phyloP scores from a whole-genome alignment of 2,113 vertebrate species.

The Hystrix cristata region DNA sequence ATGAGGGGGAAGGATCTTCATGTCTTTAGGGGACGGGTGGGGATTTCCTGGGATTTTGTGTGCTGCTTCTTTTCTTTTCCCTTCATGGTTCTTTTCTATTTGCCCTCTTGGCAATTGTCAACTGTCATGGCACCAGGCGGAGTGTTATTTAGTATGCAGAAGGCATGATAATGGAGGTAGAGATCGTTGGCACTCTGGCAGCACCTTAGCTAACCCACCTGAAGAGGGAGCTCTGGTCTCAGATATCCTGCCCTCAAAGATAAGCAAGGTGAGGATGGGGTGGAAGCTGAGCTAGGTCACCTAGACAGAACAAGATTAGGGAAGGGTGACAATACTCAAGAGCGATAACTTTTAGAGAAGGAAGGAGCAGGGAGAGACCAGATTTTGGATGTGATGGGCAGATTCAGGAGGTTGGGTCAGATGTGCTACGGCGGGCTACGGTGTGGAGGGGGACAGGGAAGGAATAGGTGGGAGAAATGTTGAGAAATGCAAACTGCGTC shows the following conservation, averaged over 20 bases:
- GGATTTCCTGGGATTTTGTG: neutral
- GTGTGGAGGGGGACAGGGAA: too few relatives aligned
- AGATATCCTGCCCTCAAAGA: neutral
- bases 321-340: neutral
- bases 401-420: neutral
- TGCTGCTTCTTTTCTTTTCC: neutral
- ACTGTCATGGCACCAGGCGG: neutral
- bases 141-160: neutral
- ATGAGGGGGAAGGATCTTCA: neutral
- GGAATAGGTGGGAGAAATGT: neutral
- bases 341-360: neutral
- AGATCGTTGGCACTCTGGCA: neutral
- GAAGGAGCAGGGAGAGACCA: neutral
- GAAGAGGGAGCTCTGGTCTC: neutral
- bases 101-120: neutral
- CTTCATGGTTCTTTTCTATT: neutral
- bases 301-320: neutral
- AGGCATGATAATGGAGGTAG: neutral
- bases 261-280: neutral
- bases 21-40: neutral
- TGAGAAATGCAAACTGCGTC: neutral
- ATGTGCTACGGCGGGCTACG: neutral
- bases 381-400: neutral
- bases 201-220: neutral
- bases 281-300: neutral